Conservation (phyloP, 2,113 vertebrate genomes). For the Blennius ocellaris region DNA sequence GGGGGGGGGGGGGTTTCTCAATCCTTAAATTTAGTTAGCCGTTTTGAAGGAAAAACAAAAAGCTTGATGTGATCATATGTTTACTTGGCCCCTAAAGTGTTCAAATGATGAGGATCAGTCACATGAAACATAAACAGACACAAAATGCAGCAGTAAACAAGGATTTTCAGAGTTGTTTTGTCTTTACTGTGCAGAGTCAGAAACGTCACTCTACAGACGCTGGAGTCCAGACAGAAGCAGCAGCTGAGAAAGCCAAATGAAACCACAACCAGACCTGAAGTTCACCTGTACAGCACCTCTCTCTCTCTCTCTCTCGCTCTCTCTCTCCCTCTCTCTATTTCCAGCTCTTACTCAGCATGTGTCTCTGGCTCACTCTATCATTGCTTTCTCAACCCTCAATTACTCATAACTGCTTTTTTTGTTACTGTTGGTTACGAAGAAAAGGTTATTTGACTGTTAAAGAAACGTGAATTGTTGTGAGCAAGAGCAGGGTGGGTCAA, state of each 20-base stretch:
- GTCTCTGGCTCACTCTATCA: not conserved
- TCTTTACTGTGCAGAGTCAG: slow-evolving; percentile 84
- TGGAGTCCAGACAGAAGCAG: slow-evolving; percentile 91
- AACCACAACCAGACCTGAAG: slow-evolving; percentile 26
- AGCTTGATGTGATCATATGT: too few relatives aligned
- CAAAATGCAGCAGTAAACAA: too few relatives aligned
- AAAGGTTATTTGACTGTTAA: slow-evolving; percentile 8
- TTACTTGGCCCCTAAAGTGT: too few relatives aligned
- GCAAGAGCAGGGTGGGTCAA: slow-evolving; percentile 4
- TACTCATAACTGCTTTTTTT: slow-evolving; percentile 48
- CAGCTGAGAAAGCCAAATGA: slow-evolving; percentile 93
- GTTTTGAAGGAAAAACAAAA: too few relatives aligned
- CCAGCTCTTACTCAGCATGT: too few relatives aligned
- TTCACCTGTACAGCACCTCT: slow-evolving; percentile 56
- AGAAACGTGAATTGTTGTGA: slow-evolving; percentile 37
- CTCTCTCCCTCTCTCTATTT: slow-evolving; percentile 9
- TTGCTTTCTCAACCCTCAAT: not conserved
- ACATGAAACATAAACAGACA: too few relatives aligned
- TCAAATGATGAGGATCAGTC: too few relatives aligned
- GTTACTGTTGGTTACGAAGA: slow-evolving; percentile 20
- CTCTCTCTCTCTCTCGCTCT: slow-evolving; percentile 7
- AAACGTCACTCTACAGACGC: slow-evolving; percentile 90
- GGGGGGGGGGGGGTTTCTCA: too few relatives aligned
- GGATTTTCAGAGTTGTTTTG: not conserved
- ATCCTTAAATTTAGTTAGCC: too few relatives aligned